These are phyloP conservation scores for Eleginops maclovinus DNA, from an alignment of 2,113 vertebrate species.

Conservation along the genomic window DNA sequence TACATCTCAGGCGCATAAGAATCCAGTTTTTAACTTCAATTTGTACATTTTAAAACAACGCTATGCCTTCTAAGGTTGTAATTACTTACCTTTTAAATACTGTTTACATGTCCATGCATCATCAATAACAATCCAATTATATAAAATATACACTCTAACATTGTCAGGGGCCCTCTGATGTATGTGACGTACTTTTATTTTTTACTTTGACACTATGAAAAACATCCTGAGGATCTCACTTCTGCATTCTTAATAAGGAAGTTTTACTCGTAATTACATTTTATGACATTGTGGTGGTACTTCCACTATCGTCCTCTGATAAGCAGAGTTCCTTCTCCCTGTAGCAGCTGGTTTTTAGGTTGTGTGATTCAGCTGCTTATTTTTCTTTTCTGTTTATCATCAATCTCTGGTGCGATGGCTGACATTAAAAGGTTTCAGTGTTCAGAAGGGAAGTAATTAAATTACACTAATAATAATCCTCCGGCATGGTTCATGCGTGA, in stretches of 20 bases:
- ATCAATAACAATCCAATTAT: background rate
- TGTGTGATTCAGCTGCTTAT: background rate
- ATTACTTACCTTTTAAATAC: background rate
- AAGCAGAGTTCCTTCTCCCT: background rate
- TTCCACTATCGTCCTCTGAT: background rate
- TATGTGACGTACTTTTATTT: background rate
- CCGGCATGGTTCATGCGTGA: slow-evolving; percentile 25
- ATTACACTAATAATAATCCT: slow-evolving; percentile 36
- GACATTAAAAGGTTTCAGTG: slow-evolving; percentile 9
- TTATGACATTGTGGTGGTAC: background rate
- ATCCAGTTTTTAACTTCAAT: too few relatives aligned
- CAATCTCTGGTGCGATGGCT: background rate
- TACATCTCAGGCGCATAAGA: background rate
- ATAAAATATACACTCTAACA: too few relatives aligned
- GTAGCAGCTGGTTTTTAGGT: background rate
- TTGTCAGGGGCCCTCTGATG: background rate
- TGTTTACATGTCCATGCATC: background rate
- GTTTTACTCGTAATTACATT: background rate
- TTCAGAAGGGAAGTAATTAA: slow-evolving; percentile 45
- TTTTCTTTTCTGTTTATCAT: slow-evolving; percentile 32
- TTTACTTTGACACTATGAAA: background rate
- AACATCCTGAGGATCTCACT: background rate
- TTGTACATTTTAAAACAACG: too few relatives aligned
- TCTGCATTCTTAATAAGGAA: background rate
- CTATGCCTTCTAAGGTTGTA: too few relatives aligned